Evolutionary conservation across 2,888 invertebrate genomes (phyloP).

Genomic region (Erannis defoliaria): DNA sequence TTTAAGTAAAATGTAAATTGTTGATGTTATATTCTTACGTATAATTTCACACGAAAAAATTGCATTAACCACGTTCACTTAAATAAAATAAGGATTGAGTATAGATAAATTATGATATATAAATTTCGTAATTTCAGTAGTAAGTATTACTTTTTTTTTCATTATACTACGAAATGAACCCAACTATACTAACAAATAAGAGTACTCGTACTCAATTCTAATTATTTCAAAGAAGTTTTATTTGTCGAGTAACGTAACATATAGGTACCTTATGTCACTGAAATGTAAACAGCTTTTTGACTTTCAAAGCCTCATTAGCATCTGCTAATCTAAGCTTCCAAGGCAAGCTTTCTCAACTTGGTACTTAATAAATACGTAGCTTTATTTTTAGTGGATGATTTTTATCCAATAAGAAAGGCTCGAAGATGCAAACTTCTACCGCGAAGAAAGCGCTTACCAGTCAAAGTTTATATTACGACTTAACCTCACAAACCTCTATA

Average conservation of each 20-base stretch:
- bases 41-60: too few relatives aligned
- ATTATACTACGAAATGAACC: too few relatives aligned
- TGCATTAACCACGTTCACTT: too few relatives aligned
- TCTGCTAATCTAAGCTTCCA: conserved; percentile 6
- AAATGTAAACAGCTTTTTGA: conserved; percentile 13
- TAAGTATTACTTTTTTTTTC: too few relatives aligned
- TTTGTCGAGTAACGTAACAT: background rate
- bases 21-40: too few relatives aligned
- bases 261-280: background rate
- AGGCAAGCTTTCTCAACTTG: conserved; percentile 22
- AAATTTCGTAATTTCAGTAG: too few relatives aligned
- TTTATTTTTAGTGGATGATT: conserved; percentile 40
- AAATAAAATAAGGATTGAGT: too few relatives aligned
- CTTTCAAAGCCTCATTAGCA: conserved; percentile 9
- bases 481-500: conserved; percentile 68
- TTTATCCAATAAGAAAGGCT: conserved; percentile 39
- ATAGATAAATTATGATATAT: too few relatives aligned
- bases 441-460: conserved; percentile 59
- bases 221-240: background rate
- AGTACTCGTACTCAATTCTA: too few relatives aligned
- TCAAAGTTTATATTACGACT: conserved; percentile 78
- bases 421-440: conserved; percentile 51
- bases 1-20: too few relatives aligned
- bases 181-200: too few relatives aligned
- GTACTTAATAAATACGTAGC: conserved; percentile 17